Evolutionary conservation across 2,113 vertebrate species (phyloP).

Genomic region (Myocastor coypus): DNA sequence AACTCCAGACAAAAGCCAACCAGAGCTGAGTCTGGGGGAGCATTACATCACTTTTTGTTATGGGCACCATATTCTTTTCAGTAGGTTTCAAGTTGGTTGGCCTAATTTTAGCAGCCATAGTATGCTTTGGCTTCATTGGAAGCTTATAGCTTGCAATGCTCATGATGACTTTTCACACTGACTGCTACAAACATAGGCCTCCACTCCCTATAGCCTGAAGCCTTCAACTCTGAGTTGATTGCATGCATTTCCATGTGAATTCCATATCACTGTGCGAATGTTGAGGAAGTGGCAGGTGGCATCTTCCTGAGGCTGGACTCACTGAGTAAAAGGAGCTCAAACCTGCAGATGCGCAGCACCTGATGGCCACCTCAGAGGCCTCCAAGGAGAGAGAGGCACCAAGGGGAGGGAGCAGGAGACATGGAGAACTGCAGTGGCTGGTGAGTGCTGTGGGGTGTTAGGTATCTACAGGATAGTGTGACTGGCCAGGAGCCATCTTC

Average conservation of each 20-base stretch:
- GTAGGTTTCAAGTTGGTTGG: not conserved
- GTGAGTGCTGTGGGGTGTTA: not conserved
- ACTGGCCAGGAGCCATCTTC: not conserved
- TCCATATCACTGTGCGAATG: not conserved
- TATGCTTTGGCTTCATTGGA: not conserved
- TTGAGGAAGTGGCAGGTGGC: not conserved
- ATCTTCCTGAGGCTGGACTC: not conserved
- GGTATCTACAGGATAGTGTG: not conserved
- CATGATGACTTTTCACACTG: not conserved
- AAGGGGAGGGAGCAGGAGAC: not conserved
- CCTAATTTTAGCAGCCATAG: not conserved
- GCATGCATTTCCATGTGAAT: not conserved
- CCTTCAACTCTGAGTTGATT: not conserved
- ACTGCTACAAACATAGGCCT: not conserved
- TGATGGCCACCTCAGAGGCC: not conserved
- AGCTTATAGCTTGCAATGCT: not conserved
- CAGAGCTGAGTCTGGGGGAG: not conserved
- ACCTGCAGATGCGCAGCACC: not conserved
- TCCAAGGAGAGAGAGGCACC: not conserved
- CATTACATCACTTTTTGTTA: not conserved
- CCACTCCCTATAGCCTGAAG: not conserved
- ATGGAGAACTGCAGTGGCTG: not conserved
- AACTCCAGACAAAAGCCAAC: slow-evolving; percentile 7
- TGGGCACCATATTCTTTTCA: not conserved
- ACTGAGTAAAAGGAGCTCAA: not conserved